These are phyloP conservation scores for Tineola bisselliella DNA, from an alignment of 2,888 invertebrate genomes.

Conservation along the genomic window DNA sequence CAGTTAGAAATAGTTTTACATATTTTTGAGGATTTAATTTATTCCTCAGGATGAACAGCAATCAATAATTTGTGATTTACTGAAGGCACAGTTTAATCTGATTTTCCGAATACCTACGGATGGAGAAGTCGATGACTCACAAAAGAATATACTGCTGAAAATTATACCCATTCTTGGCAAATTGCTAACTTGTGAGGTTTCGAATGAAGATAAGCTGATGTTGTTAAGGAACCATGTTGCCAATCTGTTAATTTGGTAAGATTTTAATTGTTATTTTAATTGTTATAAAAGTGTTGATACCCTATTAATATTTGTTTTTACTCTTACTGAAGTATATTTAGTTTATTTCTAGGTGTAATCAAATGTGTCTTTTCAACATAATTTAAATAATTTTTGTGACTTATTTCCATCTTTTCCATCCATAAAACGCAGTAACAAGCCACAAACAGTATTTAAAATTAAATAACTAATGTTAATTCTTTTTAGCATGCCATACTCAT, in stretches of 20 bases:
- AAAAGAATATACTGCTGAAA: constrained; percentile 76
- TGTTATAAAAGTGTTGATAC: too few species aligned
- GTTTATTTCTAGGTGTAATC: too few species aligned
- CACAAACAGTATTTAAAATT: too few species aligned
- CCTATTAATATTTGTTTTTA: too few species aligned
- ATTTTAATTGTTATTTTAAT: too few species aligned
- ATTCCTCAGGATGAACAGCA: constrained; percentile 64
- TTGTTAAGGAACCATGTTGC: constrained; percentile 82
- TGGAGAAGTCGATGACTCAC: constrained; percentile 66
- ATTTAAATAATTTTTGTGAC: too few species aligned
- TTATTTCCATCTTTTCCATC: too few species aligned
- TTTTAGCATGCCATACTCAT: constrained; percentile 77
- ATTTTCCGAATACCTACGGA: constrained; percentile 60
- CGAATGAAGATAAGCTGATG: constrained; percentile 69
- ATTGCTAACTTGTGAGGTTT: constrained; percentile 63
- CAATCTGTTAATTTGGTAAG: constrained; percentile 78
- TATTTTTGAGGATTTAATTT: not conserved
- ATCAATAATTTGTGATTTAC: constrained; percentile 75
- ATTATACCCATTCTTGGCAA: constrained; percentile 77
- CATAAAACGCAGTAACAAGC: too few species aligned
- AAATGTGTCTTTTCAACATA: too few species aligned
- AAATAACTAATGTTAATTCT: too few species aligned
- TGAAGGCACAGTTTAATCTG: constrained; percentile 83
- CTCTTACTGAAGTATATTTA: too few species aligned
- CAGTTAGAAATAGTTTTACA: too few species aligned